Evolutionary conservation across 2,888 invertebrate species (phyloP).

Genomic region (Neoscelio sp.): DNA sequence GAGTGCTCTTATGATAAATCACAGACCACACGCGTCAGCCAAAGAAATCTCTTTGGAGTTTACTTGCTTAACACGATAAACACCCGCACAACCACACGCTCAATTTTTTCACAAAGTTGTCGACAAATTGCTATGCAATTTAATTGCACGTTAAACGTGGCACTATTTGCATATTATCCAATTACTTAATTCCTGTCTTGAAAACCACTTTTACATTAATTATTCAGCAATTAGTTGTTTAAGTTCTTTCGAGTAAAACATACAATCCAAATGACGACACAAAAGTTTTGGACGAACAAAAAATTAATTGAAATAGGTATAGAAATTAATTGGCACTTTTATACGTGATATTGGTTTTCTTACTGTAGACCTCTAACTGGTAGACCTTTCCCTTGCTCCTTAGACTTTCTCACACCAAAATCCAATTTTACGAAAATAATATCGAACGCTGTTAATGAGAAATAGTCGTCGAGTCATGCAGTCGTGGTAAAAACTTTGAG

Average conservation of each 20-base stretch:
- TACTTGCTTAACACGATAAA: conserved; percentile 42
- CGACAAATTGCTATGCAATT: conserved; percentile 56
- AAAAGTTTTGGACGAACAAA: neutral
- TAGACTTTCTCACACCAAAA: conserved; percentile 76
- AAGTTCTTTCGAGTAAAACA: neutral
- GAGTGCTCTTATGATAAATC: conserved; percentile 74
- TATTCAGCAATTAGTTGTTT: conserved; percentile 16
- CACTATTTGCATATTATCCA: conserved; percentile 18
- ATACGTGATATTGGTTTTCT: conserved; percentile 31
- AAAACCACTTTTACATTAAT: neutral
- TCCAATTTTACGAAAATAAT: conserved; percentile 82
- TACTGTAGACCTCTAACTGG: neutral
- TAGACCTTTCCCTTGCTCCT: conserved; percentile 21
- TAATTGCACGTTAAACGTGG: conserved; percentile 26
- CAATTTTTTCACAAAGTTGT: conserved; percentile 61
- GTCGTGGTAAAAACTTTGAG: conserved; percentile 65
- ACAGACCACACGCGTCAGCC: conserved; percentile 75
- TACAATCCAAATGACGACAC: neutral
- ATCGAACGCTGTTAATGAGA: conserved; percentile 80
- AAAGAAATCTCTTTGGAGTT: conserved; percentile 37
- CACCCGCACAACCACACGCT: conserved; percentile 34
- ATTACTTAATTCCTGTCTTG: conserved; percentile 30
- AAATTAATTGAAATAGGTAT: conserved; percentile 37
- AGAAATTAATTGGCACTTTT: conserved; percentile 45
- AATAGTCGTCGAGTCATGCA: conserved; percentile 80